Percentiles rank a stretch among this genome's conserved stretches.
Conservation (phyloP, 2,888 invertebrate genomes). For the Anagyrus pseudococci region DNA sequence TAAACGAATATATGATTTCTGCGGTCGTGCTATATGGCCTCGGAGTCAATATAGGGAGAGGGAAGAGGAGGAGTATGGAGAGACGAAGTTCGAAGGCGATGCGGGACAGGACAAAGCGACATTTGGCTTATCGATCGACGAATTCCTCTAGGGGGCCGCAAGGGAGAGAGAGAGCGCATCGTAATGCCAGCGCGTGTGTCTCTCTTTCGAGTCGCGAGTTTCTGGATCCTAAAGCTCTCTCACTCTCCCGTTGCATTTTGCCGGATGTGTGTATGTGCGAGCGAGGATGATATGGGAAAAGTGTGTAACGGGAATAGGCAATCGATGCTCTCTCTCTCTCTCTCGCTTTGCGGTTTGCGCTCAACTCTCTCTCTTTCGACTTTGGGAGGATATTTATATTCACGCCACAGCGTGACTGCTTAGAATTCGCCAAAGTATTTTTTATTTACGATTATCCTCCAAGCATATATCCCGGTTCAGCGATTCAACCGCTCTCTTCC, state of each 20-base stretch:
- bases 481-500: too few species aligned
- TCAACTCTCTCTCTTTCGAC: too few species aligned
- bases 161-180: too few species aligned
- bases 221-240: slow-evolving; percentile 17
- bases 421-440: too few species aligned
- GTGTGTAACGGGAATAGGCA: slow-evolving; percentile 39
- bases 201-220: slow-evolving; percentile 12
- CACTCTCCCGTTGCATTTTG: slow-evolving; percentile 1
- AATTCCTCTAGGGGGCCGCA: slow-evolving; percentile 10
- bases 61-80: slow-evolving; percentile 5
- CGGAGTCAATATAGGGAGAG: slow-evolving; percentile 8
- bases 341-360: too few species aligned
- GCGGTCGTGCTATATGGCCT: not conserved
- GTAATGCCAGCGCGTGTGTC: slow-evolving; percentile 6
- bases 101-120: slow-evolving; percentile 34
- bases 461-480: too few species aligned
- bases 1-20: slow-evolving; percentile 12
- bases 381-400: too few species aligned
- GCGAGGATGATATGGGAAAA: slow-evolving; percentile 36
- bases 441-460: too few species aligned
- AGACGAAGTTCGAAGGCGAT: slow-evolving; percentile 21
- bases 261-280: slow-evolving; percentile 39
- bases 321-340: slow-evolving; percentile 2
- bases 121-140: slow-evolving; percentile 32
- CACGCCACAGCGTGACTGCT: too few species aligned